These are phyloP conservation scores for Ophion obscuratus DNA, from an alignment of 2,888 invertebrate species.

Conservation along the genomic window DNA sequence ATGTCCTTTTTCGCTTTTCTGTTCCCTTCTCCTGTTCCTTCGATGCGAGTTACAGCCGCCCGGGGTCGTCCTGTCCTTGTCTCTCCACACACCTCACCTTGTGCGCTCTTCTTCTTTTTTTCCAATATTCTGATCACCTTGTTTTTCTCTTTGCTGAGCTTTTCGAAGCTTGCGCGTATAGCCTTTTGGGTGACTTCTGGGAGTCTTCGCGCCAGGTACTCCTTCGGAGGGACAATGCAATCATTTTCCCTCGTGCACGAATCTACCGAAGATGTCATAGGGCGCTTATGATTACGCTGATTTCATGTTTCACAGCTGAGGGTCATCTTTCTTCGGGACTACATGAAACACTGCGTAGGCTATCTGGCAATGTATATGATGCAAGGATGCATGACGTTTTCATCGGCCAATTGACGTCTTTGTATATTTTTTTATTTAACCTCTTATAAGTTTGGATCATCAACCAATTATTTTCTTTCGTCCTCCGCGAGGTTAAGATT, in stretches of 20 bases:
- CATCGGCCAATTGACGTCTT: too few species aligned
- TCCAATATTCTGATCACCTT: slow-evolving; percentile 26
- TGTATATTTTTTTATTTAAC: too few species aligned
- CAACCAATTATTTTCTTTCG: too few species aligned
- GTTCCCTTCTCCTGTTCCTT: slow-evolving; percentile 33
- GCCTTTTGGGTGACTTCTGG: slow-evolving; percentile 29
- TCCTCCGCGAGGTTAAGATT: too few species aligned
- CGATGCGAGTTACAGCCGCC: slow-evolving; percentile 49
- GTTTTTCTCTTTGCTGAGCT: slow-evolving; percentile 28
- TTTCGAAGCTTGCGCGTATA: not conserved
- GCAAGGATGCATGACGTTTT: too few species aligned
- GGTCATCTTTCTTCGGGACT: too few species aligned
- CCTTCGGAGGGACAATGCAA: slow-evolving; percentile 14
- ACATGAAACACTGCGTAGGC: too few species aligned
- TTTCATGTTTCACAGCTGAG: too few species aligned
- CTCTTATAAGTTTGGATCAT: too few species aligned
- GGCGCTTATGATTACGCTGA: too few species aligned
- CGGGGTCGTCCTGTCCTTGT: slow-evolving; percentile 43
- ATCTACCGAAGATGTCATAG: not conserved
- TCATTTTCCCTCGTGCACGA: not conserved
- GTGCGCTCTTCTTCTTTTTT: slow-evolving; percentile 39
- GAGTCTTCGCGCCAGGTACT: slow-evolving; percentile 38
- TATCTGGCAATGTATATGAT: too few species aligned
- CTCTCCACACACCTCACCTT: slow-evolving; percentile 53
- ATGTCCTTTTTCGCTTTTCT: slow-evolving; percentile 65